A percentile compares a stretch with the other conserved stretches of the same genome.
Evolutionary conservation across 2,113 vertebrate species (phyloP).

Genomic region (Dasypus novemcinctus): DNA sequence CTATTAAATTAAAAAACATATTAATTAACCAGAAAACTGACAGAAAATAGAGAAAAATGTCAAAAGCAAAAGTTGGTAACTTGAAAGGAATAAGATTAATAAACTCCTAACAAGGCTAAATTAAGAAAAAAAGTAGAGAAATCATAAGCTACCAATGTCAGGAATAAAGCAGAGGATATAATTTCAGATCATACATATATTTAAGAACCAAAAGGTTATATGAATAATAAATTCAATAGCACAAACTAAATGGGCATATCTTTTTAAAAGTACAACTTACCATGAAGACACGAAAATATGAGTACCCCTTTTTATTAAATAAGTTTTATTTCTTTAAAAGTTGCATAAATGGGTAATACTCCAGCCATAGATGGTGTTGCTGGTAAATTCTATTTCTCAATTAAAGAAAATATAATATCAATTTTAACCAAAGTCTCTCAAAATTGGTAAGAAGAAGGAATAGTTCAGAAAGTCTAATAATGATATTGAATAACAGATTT

Average conservation of each 20-base stretch:
- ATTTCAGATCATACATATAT: background rate
- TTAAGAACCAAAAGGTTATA: background rate
- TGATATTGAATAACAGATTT: background rate
- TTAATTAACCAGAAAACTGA: background rate
- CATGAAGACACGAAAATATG: background rate
- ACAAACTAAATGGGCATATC: background rate
- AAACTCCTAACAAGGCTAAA: background rate
- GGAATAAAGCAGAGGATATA: background rate
- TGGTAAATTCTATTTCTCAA: background rate
- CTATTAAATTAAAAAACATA: background rate
- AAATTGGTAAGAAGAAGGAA: background rate
- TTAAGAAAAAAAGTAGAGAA: background rate
- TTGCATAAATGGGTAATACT: background rate
- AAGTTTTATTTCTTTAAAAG: background rate
- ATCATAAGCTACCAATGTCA: background rate
- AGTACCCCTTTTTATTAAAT: background rate
- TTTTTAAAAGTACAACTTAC: background rate
- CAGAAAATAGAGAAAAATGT: background rate
- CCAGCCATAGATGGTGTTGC: background rate
- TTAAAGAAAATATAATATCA: background rate
- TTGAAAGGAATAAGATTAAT: background rate
- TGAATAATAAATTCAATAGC: background rate
- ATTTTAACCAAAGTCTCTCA: background rate
- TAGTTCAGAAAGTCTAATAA: background rate
- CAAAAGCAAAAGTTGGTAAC: background rate